Conservation (phyloP, 2,888 invertebrate species). For the Halictus quadricinctus region DNA sequence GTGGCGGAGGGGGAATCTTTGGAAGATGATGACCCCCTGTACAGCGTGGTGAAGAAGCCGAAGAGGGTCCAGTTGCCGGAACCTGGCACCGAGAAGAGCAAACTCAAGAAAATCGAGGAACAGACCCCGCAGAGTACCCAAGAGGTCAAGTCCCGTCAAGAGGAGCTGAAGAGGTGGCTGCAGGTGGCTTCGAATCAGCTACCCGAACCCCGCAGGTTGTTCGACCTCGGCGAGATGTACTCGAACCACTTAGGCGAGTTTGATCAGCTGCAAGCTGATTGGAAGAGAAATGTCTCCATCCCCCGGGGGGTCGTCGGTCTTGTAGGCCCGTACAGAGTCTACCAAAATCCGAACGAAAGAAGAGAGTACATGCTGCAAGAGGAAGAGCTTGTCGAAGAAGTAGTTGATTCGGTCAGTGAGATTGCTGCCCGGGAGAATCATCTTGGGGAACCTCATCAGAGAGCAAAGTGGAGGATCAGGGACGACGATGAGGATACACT, state of each 20-base stretch:
- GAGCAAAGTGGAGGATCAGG: slow-evolving; percentile 75
- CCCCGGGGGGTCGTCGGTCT: slow-evolving; percentile 77
- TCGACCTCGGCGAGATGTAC: slow-evolving; percentile 59
- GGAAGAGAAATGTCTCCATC: slow-evolving; percentile 57
- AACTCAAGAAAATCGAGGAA: slow-evolving; percentile 17
- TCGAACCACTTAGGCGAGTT: slow-evolving; percentile 38
- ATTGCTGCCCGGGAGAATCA: slow-evolving; percentile 43
- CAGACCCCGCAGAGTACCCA: slow-evolving; percentile 16
- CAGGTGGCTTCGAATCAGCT: slow-evolving; percentile 64
- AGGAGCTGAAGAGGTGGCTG: slow-evolving; percentile 74
- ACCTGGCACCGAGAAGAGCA: slow-evolving; percentile 3
- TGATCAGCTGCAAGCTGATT: slow-evolving; percentile 45
- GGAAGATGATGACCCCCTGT: slow-evolving; percentile 72
- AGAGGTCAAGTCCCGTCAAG: slow-evolving; percentile 56
- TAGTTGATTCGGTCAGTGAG: slow-evolving; percentile 68
- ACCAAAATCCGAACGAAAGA: slow-evolving; percentile 73
- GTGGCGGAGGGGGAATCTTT: slow-evolving; percentile 25
- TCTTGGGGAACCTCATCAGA: slow-evolving; percentile 59
- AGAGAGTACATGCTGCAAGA: slow-evolving; percentile 76
- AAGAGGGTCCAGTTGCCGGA: slow-evolving; percentile 61
- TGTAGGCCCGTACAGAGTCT: slow-evolving; percentile 76
- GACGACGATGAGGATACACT: slow-evolving; percentile 72
- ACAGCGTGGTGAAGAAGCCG: slow-evolving; percentile 74
- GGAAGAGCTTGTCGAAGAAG: slow-evolving; percentile 73
- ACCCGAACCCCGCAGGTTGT: slow-evolving; percentile 44